phyloP scores from a whole-genome alignment of 1,140 invertebrate species.

The Bombus terrestris region DNA sequence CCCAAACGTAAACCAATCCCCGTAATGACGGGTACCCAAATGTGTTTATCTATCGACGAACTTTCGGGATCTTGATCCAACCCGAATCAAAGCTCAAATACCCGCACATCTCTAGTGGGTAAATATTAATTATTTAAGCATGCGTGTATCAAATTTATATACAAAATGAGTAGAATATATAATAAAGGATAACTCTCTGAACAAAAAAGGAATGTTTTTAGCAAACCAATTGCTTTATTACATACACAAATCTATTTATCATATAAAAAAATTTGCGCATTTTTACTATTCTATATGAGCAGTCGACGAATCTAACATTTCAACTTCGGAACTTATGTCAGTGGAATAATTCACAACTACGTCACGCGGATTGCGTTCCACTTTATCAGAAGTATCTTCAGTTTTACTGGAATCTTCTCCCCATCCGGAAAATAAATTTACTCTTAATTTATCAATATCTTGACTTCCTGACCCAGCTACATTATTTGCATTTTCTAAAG shows the following conservation, averaged over 20 bases:
- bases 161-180: background rate
- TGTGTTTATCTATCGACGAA: no score
- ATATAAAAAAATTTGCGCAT: slow-evolving; percentile 15
- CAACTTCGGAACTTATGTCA: slow-evolving; percentile 82
- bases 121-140: slow-evolving; percentile 35
- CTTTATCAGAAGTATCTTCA: slow-evolving; percentile 71
- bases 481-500: slow-evolving; percentile 60
- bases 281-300: slow-evolving; percentile 76
- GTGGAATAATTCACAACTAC: slow-evolving; percentile 78
- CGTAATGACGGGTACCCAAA: no score
- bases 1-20: no score
- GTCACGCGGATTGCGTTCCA: slow-evolving; percentile 67
- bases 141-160: slow-evolving; percentile 17
- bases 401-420: slow-evolving; percentile 76
- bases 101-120: no score
- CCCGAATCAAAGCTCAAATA: no score
- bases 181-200: background rate
- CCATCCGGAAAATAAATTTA: slow-evolving; percentile 80
- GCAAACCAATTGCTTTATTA: slow-evolving; percentile 23
- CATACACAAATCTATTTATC: slow-evolving; percentile 15
- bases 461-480: slow-evolving; percentile 58
- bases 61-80: no score
- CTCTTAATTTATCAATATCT: slow-evolving; percentile 78
- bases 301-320: slow-evolving; percentile 82
- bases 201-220: slow-evolving; percentile 4